These are phyloP conservation scores for Noctilio leporinus DNA, from an alignment of 2,113 vertebrate genomes.

Conservation along the genomic window DNA sequence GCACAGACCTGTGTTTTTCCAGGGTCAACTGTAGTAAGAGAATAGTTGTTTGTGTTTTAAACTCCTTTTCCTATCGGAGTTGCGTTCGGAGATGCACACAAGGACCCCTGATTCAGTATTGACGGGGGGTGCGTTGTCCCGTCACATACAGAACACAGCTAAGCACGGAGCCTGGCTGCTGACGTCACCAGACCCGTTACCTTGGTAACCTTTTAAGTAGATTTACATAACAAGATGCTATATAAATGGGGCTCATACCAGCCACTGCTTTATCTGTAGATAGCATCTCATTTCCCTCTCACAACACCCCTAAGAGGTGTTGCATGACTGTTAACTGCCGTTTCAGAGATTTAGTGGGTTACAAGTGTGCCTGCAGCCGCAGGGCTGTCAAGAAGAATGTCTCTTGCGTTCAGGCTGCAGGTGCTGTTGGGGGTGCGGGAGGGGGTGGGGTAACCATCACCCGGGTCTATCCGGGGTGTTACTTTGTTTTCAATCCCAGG, in stretches of 20 bases:
- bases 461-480: not conserved
- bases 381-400: rapidly evolving
- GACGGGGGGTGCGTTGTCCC: no score
- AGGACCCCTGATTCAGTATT: not conserved
- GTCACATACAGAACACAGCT: not conserved
- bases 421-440: no score
- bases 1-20: not conserved
- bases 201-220: not conserved
- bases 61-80: not conserved
- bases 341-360: not conserved
- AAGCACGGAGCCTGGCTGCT: not conserved
- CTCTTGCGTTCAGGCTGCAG: not conserved
- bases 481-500: rapidly evolving
- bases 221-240: not conserved
- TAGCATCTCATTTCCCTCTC: not conserved
- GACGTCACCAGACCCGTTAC: not conserved
- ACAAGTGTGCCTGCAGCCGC: not conserved
- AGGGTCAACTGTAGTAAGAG: not conserved
- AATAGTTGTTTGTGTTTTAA: not conserved
- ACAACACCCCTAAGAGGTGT: no score
- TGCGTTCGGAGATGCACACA: not conserved
- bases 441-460: no score
- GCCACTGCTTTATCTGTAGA: not conserved
- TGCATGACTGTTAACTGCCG: not conserved
- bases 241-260: no score